A percentile compares a stretch with the other conserved stretches of the same genome.
These are phyloP conservation scores for Cosmia pyralina DNA, from an alignment of 2,888 invertebrate genomes.

Conservation along the genomic window DNA sequence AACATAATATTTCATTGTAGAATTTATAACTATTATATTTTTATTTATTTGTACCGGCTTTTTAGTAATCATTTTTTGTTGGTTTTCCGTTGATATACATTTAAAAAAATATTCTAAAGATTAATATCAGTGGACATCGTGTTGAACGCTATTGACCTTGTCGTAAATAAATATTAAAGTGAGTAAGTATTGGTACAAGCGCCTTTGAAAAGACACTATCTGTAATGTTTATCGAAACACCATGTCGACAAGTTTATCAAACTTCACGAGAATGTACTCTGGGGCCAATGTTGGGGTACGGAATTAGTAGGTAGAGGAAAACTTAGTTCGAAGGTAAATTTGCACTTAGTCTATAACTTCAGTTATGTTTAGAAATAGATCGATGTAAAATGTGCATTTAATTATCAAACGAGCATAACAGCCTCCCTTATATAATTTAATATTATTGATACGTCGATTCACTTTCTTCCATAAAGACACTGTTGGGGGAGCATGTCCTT, in stretches of 20 bases:
- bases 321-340: constrained; percentile 44
- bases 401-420: not conserved
- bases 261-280: constrained; percentile 34
- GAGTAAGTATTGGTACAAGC: not conserved
- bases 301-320: constrained; percentile 44
- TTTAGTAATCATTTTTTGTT: not conserved
- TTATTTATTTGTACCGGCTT: not conserved
- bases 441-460: not conserved
- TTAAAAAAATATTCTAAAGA: constrained; percentile 5
- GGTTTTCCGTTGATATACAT: not conserved
- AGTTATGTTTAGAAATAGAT: constrained; percentile 17
- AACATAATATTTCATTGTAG: constrained; percentile 2
- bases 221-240: constrained; percentile 50
- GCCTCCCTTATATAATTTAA: not conserved
- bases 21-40: constrained; percentile 6
- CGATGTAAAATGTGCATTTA: constrained; percentile 23
- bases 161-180: constrained; percentile 38
- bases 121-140: constrained; percentile 10
- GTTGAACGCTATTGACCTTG: constrained; percentile 26
- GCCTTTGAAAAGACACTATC: constrained; percentile 43
- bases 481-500: not conserved
- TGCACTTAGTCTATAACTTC: constrained; percentile 18
- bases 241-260: constrained; percentile 45
- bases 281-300: constrained; percentile 26
- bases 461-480: not conserved